Base-by-base conservation (phyloP, 1,140 invertebrate species). In the Condylostylus longicornis region DNA sequence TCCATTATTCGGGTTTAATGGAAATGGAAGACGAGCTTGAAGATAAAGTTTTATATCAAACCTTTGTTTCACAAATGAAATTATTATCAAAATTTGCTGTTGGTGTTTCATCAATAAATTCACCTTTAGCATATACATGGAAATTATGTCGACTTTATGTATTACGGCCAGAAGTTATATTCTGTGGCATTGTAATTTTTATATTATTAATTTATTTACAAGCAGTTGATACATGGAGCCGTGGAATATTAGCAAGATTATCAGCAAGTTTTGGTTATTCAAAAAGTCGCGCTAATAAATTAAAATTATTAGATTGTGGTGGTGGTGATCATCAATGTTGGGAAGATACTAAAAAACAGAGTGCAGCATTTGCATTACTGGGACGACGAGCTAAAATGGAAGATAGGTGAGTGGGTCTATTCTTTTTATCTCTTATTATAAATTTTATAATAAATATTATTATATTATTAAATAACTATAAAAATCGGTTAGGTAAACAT, bases 321-420 rank as follows among this genome's bases (percentile, higher is more conserved):
- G 58, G 59, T 36, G 62, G 62, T 18, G 71, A 77, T 47, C 79
- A 75, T 49, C 64, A 73, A 43, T 75, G 70, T 44, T 90, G 86
- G 85, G 76, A 89, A 52, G 62, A 79, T 28, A 73, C 75, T 49
- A 70, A 78, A 40, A 70, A 69, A 7, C 67, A 78, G 40, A 75
- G 81, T 48, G 82, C 83, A 15, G 84, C 77, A 30, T 93, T 83
- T 65, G 88, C 89, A 12, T 72, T 93, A 23, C 83, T 90, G 61
- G 90, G 90, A 12, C 69, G 85, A 31, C 68, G 90, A 54, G 72
- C 78, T 34, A 77, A 80, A 35, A 95, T 95, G 90, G 90, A 94
- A 70, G 89, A 95, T 62, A 71, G 87, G 45, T 60, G 14, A 51
- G 41, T 37, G 4, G 12, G 9, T n/a, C 14, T 10, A 5, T 8